Evolutionary conservation across 2,888 invertebrate species (phyloP), one percentile per base, ranked within the genome.

Genomic region (Pantelozetes paolii): DNA sequence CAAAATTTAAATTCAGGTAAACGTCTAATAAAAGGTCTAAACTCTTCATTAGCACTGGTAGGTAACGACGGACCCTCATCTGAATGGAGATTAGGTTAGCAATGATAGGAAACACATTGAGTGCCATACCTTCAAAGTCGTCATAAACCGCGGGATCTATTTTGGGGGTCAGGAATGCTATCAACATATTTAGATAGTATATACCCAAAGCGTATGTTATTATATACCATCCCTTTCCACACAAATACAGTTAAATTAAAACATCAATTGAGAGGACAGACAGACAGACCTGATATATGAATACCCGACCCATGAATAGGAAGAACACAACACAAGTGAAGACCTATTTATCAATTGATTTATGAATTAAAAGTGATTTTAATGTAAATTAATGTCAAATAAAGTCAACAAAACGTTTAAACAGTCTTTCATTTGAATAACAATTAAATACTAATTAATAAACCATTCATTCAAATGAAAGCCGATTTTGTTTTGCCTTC

Each of bases 1-100:
- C 98, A 98, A 84, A 99, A 99, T 84, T 99, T 99, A 82, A 99
- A 99, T 85, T 99, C 99, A 67, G 99, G 99, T 82, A 99, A 85
- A 80, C 99, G 88, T 75, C 88, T 82, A 83, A 99, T 97, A 83
- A 99, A 99, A 71, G 99, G 99, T 80, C 96, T 88, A 83, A 99
- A 99, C 83, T 99, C 99, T 85, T 99, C 98, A 81, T 91, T 94
- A 54, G 91, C 89, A 82, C 90, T 89, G 57, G 95, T 97, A 57
- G 99, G 99, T 80, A 99, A 86, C 80, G 92, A 91, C 73, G 97
- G 97, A 45, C 96, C 96, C 84, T 93, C 94, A 81, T 87, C 87
- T 87, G 80, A 45, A 15, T 36, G 36, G 5, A 36, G 11, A 11
- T 11, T 8, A 36, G 36, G 36, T 36, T 36, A 8, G 36, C 36